Conservation (phyloP, 1,140 invertebrate species). For the Mylabris phalerata region DNA sequence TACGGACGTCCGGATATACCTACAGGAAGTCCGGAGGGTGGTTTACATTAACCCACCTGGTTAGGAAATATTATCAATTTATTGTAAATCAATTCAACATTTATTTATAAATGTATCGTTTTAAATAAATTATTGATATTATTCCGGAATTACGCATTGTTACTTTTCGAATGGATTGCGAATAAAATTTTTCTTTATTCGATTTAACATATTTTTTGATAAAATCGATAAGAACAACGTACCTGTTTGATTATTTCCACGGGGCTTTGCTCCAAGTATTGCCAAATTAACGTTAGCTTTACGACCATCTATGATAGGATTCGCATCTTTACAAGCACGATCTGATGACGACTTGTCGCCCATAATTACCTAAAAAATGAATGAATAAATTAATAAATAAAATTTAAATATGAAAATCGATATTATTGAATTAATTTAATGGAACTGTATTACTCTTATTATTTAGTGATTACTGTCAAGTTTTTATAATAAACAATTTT, state of each 20-base stretch:
- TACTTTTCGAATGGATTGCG: neutral
- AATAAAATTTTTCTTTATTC: neutral
- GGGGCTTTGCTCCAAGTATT: constrained; percentile 92
- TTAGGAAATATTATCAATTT: too few relatives aligned
- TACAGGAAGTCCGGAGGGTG: constrained; percentile 26
- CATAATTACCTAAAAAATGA: constrained; percentile 87
- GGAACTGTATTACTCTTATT: too few relatives aligned
- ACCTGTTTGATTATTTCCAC: constrained; percentile 78
- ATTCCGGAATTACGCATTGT: neutral
- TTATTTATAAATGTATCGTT: too few relatives aligned
- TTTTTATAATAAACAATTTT: too few relatives aligned
- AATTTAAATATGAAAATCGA: too few relatives aligned
- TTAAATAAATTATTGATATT: too few relatives aligned
- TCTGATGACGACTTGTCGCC: constrained; percentile 87
- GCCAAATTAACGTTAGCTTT: constrained; percentile 98
- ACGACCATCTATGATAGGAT: constrained; percentile 96
- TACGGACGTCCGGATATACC: constrained; percentile 21
- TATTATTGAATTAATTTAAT: too few relatives aligned
- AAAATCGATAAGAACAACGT: constrained; percentile 37
- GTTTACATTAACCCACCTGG: neutral
- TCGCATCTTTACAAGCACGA: constrained; percentile 93
- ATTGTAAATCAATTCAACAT: too few relatives aligned
- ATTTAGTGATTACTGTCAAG: too few relatives aligned
- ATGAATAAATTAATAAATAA: neutral
- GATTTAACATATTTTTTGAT: neutral